Conservation (phyloP, 2,113 vertebrate species). For the Triplophysa tibetana region DNA sequence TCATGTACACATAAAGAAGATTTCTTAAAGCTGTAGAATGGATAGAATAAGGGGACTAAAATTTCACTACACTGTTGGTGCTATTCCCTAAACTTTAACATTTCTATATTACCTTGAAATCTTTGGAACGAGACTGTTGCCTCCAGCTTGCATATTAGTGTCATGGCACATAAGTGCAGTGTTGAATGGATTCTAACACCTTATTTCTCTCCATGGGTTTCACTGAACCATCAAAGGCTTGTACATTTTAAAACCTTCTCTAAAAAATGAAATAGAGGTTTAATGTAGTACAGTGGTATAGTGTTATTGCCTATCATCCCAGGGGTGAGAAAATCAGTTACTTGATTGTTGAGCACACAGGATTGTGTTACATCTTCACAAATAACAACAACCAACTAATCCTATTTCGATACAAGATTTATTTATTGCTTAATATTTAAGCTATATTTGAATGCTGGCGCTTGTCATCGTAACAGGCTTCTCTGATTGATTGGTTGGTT, state of each 20-base stretch:
- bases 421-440: neutral
- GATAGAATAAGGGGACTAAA: neutral
- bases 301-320: neutral
- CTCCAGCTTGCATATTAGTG: slow-evolving; percentile 39
- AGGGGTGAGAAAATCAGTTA: neutral
- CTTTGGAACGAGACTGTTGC: slow-evolving; percentile 20
- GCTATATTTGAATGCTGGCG: neutral
- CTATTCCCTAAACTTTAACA: slow-evolving; percentile 2
- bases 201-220: slow-evolving; percentile 32
- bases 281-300: neutral
- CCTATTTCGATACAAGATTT: neutral
- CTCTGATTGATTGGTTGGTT: too few species aligned
- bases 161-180: slow-evolving; percentile 27
- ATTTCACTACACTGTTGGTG: neutral
- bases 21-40: slow-evolving; percentile 1
- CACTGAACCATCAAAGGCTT: slow-evolving; percentile 4
- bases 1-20: slow-evolving; percentile 26
- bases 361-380: neutral
- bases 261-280: slow-evolving; percentile 20
- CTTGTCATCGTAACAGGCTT: neutral
- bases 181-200: slow-evolving; percentile 32
- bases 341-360: neutral
- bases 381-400: slow-evolving; percentile 6
- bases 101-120: slow-evolving; percentile 24
- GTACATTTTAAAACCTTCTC: slow-evolving; percentile 4